phyloP scores from a whole-genome alignment of 2,888 invertebrate genomes.

The Petrophora chlorosata region DNA sequence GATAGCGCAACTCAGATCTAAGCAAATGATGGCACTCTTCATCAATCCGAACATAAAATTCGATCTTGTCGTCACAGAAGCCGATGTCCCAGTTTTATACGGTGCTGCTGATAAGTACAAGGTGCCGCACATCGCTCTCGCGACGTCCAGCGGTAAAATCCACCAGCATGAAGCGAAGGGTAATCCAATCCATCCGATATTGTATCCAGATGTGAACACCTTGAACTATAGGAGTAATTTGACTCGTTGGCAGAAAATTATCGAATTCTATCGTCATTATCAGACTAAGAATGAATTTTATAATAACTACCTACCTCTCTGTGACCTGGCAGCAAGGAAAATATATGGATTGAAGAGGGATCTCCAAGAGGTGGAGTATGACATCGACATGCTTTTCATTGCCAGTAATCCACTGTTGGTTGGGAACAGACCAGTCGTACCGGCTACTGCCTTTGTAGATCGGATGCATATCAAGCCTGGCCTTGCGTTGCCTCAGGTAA shows the following conservation, averaged over 20 bases:
- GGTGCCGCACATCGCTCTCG: slow-evolving; percentile 80
- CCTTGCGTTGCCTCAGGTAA: slow-evolving; percentile 60
- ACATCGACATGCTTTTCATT: slow-evolving; percentile 72
- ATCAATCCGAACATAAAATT: slow-evolving; percentile 75
- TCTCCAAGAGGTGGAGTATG: slow-evolving; percentile 66
- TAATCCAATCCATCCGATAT: slow-evolving; percentile 76
- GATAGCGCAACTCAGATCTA: slow-evolving; percentile 68
- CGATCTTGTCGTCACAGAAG: slow-evolving; percentile 83
- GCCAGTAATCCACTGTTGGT: slow-evolving; percentile 65
- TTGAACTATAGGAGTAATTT: slow-evolving; percentile 63
- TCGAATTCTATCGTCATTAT: slow-evolving; percentile 60
- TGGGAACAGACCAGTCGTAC: slow-evolving; percentile 69
- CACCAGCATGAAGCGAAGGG: slow-evolving; percentile 80
- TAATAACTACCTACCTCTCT: slow-evolving; percentile 60
- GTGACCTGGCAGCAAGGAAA: slow-evolving; percentile 67
- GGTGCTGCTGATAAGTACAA: slow-evolving; percentile 81
- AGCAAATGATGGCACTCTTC: slow-evolving; percentile 67
- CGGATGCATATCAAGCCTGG: slow-evolving; percentile 70
- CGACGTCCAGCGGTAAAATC: slow-evolving; percentile 73
- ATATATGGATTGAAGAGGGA: slow-evolving; percentile 62
- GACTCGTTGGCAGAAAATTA: slow-evolving; percentile 65
- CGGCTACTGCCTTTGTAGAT: slow-evolving; percentile 67
- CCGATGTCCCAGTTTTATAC: slow-evolving; percentile 75
- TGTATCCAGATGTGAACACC: slow-evolving; percentile 78
- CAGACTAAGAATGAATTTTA: slow-evolving; percentile 67